These are phyloP conservation scores for Trinorchestia longiramus DNA, from an alignment of 1,140 invertebrate species.

Conservation along the genomic window DNA sequence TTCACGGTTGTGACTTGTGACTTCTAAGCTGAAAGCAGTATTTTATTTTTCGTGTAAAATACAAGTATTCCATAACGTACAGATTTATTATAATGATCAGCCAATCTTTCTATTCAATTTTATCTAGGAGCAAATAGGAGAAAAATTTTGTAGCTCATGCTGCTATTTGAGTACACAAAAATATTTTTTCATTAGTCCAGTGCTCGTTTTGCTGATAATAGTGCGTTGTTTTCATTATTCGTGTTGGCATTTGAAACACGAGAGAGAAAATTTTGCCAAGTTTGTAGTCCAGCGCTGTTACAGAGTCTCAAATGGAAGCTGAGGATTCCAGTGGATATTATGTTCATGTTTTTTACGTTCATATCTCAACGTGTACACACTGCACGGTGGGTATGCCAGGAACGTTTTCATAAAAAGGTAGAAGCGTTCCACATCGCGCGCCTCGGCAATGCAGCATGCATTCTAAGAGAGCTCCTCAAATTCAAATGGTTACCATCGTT, in stretches of 20 bases:
- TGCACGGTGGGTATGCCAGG: neutral
- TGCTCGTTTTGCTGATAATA: neutral
- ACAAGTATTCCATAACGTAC: neutral
- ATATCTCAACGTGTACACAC: neutral
- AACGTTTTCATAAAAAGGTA: neutral
- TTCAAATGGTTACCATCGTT: neutral
- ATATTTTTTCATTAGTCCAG: neutral
- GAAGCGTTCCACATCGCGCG: neutral
- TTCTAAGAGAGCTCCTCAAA: neutral
- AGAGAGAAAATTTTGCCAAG: neutral
- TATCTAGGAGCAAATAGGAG: neutral
- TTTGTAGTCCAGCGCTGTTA: neutral
- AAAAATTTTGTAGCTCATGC: neutral
- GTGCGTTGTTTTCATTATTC: neutral
- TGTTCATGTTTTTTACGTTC: neutral
- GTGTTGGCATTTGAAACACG: neutral
- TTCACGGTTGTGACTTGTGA: neutral
- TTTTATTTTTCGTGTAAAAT: neutral
- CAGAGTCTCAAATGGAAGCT: neutral
- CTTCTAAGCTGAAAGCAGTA: neutral
- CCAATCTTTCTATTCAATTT: neutral
- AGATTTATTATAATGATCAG: neutral
- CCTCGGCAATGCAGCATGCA: neutral
- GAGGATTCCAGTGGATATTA: neutral
- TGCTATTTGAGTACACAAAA: neutral